Percentiles rank a stretch among this genome's conserved stretches.
Conservation (phyloP, 2,888 invertebrate genomes). For the Acleris laterana region DNA sequence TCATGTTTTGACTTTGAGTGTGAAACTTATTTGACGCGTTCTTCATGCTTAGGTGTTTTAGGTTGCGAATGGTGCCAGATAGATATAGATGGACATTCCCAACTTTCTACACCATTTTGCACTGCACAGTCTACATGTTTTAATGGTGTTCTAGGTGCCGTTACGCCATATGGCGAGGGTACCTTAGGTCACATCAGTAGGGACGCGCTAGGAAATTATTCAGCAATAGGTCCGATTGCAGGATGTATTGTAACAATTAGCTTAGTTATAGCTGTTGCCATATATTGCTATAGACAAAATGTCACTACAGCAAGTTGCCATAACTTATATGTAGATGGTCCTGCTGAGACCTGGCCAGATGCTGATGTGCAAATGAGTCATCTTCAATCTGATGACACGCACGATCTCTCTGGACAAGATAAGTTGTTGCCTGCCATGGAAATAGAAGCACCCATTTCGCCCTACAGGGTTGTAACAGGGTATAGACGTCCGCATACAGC, state of each 20-base stretch:
- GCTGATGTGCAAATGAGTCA: slow-evolving; percentile 89
- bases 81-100: slow-evolving; percentile 89
- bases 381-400: slow-evolving; percentile 88
- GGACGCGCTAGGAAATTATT: slow-evolving; percentile 83
- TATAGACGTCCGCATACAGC: slow-evolving; percentile 90
- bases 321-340: slow-evolving; percentile 79
- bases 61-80: slow-evolving; percentile 97
- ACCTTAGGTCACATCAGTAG: slow-evolving; percentile 79
- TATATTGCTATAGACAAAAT: slow-evolving; percentile 93
- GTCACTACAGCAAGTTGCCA: slow-evolving; percentile 79
- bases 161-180: slow-evolving; percentile 92
- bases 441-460: slow-evolving; percentile 90
- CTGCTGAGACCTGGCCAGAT: slow-evolving; percentile 81
- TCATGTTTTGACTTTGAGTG: slow-evolving; percentile 89
- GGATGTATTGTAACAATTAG: slow-evolving; percentile 93
- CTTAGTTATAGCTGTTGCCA: slow-evolving; percentile 90
- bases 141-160: slow-evolving; percentile 92
- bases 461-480: slow-evolving; percentile 93
- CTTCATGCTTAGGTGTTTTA: slow-evolving; percentile 88
- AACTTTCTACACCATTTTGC: slow-evolving; percentile 90
- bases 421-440: slow-evolving; percentile 85
- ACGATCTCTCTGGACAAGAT: slow-evolving; percentile 87
- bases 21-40: slow-evolving; percentile 86
- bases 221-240: slow-evolving; percentile 93
- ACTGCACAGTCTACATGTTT: slow-evolving; percentile 92